Conservation (phyloP, 2,888 invertebrate genomes). For the Myopa tessellatipennis region DNA sequence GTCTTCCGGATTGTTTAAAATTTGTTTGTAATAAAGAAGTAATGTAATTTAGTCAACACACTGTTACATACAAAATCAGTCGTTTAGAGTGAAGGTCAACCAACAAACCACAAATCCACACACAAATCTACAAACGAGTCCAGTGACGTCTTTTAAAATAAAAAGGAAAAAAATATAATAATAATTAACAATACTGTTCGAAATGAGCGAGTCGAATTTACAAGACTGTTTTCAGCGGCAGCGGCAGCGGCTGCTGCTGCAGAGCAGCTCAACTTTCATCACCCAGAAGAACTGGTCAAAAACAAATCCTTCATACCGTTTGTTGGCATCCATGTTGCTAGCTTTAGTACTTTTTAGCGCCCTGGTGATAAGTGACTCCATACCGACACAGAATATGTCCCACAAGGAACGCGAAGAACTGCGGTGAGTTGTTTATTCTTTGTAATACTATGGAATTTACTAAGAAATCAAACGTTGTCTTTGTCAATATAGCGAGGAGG, state of each 20-base stretch:
- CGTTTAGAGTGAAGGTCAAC: not conserved
- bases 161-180: not conserved
- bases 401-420: slow-evolving; percentile 74
- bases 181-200: not conserved
- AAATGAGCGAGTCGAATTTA: not conserved
- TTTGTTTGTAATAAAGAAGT: too few relatives aligned
- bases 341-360: slow-evolving; percentile 48
- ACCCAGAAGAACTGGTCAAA: not conserved
- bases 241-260: not conserved
- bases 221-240: not conserved
- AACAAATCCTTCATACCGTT: slow-evolving; percentile 32
- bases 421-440: slow-evolving; percentile 70
- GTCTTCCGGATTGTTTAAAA: too few relatives aligned
- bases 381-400: slow-evolving; percentile 72
- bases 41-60: not conserved
- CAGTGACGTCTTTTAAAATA: not conserved
- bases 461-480: not conserved
- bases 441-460: not conserved
- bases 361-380: slow-evolving; percentile 54
- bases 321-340: slow-evolving; percentile 46
- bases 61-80: not conserved
- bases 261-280: not conserved
- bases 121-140: not conserved
- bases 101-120: not conserved
- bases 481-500: slow-evolving; percentile 77